Percentiles rank a stretch among this genome's conserved stretches.
Evolutionary conservation across 2,113 vertebrate genomes (phyloP).

Genomic region (Myxocyprinus asiaticus): DNA sequence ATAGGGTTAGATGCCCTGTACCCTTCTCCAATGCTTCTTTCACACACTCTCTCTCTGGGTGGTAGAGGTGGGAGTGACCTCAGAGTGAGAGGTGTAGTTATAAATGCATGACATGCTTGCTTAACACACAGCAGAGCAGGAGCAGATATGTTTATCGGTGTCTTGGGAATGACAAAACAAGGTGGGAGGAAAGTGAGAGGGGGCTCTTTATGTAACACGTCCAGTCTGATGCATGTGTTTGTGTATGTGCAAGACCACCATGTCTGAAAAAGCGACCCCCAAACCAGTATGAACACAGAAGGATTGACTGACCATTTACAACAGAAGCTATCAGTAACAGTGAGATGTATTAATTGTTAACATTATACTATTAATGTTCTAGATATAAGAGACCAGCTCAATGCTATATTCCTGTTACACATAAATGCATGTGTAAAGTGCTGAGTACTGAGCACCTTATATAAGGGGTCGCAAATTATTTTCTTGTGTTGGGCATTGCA

Average conservation of each 20-base stretch:
- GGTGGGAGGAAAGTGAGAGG: conserved; percentile 2
- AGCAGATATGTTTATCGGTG: conserved; percentile 35
- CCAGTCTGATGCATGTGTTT: neutral
- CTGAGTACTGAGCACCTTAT: conserved; percentile 17
- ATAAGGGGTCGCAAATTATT: neutral
- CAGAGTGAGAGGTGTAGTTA: neutral
- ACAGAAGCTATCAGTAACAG: neutral
- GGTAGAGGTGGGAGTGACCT: conserved; percentile 3
- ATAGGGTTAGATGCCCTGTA: neutral
- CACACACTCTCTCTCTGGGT: neutral
- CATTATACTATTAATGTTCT: neutral
- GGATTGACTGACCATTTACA: neutral
- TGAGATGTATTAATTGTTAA: neutral
- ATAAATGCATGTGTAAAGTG: conserved; percentile 46
- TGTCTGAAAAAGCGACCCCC: conserved; percentile 33
- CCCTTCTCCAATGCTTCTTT: neutral
- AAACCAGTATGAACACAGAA: neutral
- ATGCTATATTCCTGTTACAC: conserved; percentile 8
- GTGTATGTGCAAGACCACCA: conserved; percentile 8
- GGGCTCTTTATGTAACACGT: conserved; percentile 8
- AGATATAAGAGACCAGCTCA: conserved; percentile 43
- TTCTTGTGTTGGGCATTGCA: conserved; percentile 13
- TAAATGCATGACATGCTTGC: conserved; percentile 11
- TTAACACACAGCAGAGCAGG: conserved; percentile 14
- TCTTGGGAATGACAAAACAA: conserved; percentile 27